phyloP scores from a whole-genome alignment of 2,888 invertebrate species.

The Scaptomyza flava region DNA sequence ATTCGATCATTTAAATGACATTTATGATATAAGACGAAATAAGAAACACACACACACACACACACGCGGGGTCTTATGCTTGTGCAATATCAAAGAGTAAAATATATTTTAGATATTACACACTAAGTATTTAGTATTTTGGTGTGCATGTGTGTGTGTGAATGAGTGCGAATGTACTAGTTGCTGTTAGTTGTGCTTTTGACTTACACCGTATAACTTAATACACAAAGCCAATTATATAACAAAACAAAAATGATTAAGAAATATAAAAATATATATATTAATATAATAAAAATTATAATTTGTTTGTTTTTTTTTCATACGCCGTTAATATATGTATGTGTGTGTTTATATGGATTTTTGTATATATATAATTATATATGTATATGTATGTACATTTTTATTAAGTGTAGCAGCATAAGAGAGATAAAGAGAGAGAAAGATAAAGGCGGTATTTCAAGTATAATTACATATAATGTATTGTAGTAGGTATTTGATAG shows the following conservation, averaged over 20 bases:
- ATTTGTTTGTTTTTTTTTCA: constrained; percentile 29
- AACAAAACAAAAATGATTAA: constrained; percentile 33
- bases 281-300: constrained; percentile 25
- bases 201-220: constrained; percentile 39
- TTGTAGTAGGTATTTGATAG: constrained; percentile 24
- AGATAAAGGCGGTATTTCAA: constrained; percentile 27
- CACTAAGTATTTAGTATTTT: constrained; percentile 23
- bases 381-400: constrained; percentile 14
- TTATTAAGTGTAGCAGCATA: constrained; percentile 34
- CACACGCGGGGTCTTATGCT: constrained; percentile 36
- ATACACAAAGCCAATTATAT: constrained; percentile 68
- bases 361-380: constrained; percentile 3
- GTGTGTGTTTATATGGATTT: constrained; percentile 8
- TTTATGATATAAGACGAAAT: constrained; percentile 2
- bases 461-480: constrained; percentile 43
- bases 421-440: constrained; percentile 19
- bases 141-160: constrained; percentile 25
- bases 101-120: constrained; percentile 18
- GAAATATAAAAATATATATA: constrained; percentile 6
- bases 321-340: constrained; percentile 21
- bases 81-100: constrained; percentile 27
- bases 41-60: constrained; percentile 15
- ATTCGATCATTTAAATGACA: neutral
- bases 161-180: constrained; percentile 11
- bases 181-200: constrained; percentile 45